A percentile compares a stretch with the other conserved stretches of the same genome.
Evolutionary conservation across 2,113 vertebrate genomes (phyloP).

Genomic region (Muscicapa adusta): DNA sequence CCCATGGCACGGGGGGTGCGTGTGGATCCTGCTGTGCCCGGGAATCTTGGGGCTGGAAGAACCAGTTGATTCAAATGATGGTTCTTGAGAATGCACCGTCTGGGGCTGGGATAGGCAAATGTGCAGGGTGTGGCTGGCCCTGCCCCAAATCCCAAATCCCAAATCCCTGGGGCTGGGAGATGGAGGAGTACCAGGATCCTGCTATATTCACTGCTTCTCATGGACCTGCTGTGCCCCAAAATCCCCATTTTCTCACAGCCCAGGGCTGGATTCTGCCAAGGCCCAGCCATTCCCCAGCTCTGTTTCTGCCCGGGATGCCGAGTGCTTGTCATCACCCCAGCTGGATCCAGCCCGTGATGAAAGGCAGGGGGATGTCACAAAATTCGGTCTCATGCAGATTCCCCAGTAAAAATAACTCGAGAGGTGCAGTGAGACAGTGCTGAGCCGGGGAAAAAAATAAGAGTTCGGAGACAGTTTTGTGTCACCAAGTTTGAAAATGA

Average conservation of each 20-base stretch:
- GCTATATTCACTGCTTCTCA: fast-evolving
- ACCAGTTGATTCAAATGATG: conserved; percentile 45
- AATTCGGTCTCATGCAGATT: neutral
- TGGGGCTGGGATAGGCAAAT: neutral
- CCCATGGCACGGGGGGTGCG: fast-evolving
- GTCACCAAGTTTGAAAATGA: conserved; percentile 30
- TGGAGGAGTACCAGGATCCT: fast-evolving
- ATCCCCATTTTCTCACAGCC: neutral
- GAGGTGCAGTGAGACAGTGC: neutral
- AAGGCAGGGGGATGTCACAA: conserved; percentile 33
- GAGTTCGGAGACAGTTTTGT: conserved; percentile 39
- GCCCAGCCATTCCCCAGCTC: neutral
- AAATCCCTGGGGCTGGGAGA: neutral
- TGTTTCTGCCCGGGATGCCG: neutral
- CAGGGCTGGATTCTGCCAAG: neutral
- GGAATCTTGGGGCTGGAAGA: conserved; percentile 22
- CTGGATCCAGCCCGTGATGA: neutral
- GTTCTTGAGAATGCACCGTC: neutral
- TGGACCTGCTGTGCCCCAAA: fast-evolving
- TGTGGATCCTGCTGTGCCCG: fast-evolving
- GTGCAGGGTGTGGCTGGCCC: neutral
- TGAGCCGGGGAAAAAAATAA: neutral
- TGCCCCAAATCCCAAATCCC: neutral
- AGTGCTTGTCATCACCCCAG: neutral
- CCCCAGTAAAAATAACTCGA: conserved; percentile 28